Evolutionary conservation across 2,797 vertebrate genomes (phyloP), one percentile per base, ranked within the genome.

Genomic region (Pipistrellus nathusii): DNA sequence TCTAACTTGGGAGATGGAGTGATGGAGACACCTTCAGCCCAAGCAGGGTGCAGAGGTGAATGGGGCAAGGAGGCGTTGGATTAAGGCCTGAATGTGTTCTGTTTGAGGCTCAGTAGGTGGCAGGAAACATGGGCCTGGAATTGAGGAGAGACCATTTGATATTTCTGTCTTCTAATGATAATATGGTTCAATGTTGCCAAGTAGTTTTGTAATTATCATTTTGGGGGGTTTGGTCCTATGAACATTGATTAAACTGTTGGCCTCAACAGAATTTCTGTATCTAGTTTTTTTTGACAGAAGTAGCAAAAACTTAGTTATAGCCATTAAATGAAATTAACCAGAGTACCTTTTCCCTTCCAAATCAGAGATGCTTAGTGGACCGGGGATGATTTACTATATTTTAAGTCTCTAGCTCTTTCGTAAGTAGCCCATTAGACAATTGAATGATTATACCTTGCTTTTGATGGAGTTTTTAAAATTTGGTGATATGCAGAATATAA

Each of bases 201-300:
- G 12, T 27, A 27, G 17, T 87, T 90, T 93, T 90, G 18, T 88
- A 75, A n/a, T 55, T 83, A 62, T 87, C 68, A 76, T 73, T 44
- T 82, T 86, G 48, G 21, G 27, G 41, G n/a, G 14, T 48, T 88
- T 78, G 76, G 30, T 75, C 38, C 78, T 78, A 2, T 66, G 73
- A 48, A 91, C 71, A 18, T 68, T 35, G 38, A 27, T 76, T 46
- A 76, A 32, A 53, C 44, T 73, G 9, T 71, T 71, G 32, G 64
- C 27, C 18, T 90, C 46, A 38, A 78, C 23, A 66, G 76, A 64
- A 6, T 85, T 92, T 92, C 44, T 55, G 72, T 72, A 25, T 32
- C 93, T 72, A 80, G 10, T 53, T 6, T 57, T 6, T 57, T 75
- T 68, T 41, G 51, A 75, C 23, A 72, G 71, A 90, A 76, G 82